Base-by-base conservation (phyloP, 2,888 invertebrate genomes). In the Metellina segmentata region DNA sequence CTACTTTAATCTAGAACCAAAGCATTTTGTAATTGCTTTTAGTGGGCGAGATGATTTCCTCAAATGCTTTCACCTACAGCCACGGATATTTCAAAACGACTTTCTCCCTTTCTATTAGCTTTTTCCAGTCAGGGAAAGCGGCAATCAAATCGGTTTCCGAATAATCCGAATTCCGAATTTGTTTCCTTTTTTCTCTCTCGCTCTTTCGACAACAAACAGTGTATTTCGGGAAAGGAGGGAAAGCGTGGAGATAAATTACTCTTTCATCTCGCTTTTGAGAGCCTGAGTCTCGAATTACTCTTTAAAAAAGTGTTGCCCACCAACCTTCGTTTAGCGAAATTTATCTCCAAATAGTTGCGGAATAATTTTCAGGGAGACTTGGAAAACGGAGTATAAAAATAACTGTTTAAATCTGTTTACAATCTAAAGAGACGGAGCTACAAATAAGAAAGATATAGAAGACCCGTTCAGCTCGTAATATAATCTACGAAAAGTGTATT, bases 21-120 rank as follows among this genome's bases (percentile, higher is more conserved):
- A 85, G 75, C 90, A 85, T 90, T 90, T 90, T 90, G 85, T 90
- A 90, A 90, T 90, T 90, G 90, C 90, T 90, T 90, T 90, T 86
- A 90, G 90, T 69, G 83, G 61, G 89, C 78, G 82, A 90, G 71
- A 79, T 83, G 85, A 90, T 85, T 61, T 90, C 89, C 70, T 85
- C 78, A 85, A 77, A 82, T 70, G 48, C 75, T 88, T 88, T 61
- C 69, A 75, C 81, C 81, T 74, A 61, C 81, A 71, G 81, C 70
- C 19, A 61, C 71, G 20, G 85, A 78, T 74, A 74, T 90, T 90
- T 81, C 48, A 61, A 74, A 53, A 61, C 61, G 61, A 81, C 81
- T 75, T 87, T 85, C 85, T 74, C 85, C 52, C 81, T 88, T 52
- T 90, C 78, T 90, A 51, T 85, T 85, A 81, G 81, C 85, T 81